Evolutionary conservation across 2,888 invertebrate species (phyloP), one percentile per base, ranked within the genome.

Genomic region (Cenopis cana): DNA sequence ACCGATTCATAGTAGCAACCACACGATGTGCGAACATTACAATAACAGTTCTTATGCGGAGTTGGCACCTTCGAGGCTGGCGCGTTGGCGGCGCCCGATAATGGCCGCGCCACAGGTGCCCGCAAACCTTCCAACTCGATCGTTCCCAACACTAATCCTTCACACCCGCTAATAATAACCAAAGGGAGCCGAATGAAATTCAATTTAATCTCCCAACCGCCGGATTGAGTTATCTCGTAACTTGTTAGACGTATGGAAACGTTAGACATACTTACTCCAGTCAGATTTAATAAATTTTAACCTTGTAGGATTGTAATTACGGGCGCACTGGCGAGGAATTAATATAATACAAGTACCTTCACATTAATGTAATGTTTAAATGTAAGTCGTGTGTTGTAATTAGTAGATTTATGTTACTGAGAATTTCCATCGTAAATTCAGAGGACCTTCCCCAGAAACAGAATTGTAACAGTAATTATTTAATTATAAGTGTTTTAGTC

Each of bases 101-200:
- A 65, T 65, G 55, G 52, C 64, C 20, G 55, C 59, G 57, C 69
- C 52, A 69, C 70, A 70, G 70, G 70, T 70, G 70, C 18, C 49
- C 56, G 12, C 29, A 50, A 59, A 54, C 54, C 52, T 14, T 46
- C 55, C 60, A 41, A 62, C 56, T 64, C 33, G 50, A 65, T 66
- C 18, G 50, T 60, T 41, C 18, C 56, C 56, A 41, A 57, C 69
- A 46, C 50, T 65, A 65, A 66, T 66, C 60, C 66, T 60, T 66
- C 60, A 66, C 65, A 66, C 64, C 49, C 65, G 50, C 69, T 65
- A 69, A 64, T 69, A 62, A 62, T 70, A 70, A 46, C 65, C 46
- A 66, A 60, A 71, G 66, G 65, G 52, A 69, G 18, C 46, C 54
- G 14, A 66, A 71, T 71, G 36, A 49, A 66, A 71, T 61, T 66